Evolutionary conservation across 2,113 vertebrate genomes (phyloP).

Genomic region (Neogobius melanostomus): DNA sequence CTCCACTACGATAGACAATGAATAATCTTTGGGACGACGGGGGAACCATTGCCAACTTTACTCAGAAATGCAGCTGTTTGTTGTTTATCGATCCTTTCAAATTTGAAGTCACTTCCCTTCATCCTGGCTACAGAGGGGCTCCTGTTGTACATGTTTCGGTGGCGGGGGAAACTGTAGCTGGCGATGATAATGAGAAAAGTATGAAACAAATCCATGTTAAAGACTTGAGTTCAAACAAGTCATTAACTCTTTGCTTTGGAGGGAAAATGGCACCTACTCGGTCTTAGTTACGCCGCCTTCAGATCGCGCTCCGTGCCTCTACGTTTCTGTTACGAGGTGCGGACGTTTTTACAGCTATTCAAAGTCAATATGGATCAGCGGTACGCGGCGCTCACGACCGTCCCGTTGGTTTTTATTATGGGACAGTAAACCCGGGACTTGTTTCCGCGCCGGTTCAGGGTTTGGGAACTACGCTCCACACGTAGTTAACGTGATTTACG

Average conservation of each 20-base stretch:
- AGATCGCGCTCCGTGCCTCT: neutral
- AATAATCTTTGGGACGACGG: too few species aligned
- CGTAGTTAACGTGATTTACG: slow-evolving; percentile 7
- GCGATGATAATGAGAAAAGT: too few species aligned
- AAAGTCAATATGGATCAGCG: slow-evolving; percentile 27
- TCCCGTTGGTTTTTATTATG: neutral
- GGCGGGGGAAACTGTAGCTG: too few species aligned
- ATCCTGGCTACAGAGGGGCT: too few species aligned
- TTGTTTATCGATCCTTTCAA: too few species aligned
- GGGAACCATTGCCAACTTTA: too few species aligned
- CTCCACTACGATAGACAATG: too few species aligned
- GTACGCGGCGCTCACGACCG: neutral
- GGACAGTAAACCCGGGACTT: neutral
- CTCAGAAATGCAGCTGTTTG: too few species aligned
- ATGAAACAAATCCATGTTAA: too few species aligned
- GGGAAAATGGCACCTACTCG: slow-evolving; percentile 27
- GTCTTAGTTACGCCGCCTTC: slow-evolving; percentile 13
- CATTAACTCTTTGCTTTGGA: neutral
- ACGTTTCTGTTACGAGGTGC: slow-evolving; percentile 26
- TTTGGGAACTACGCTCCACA: neutral
- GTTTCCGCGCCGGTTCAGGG: neutral
- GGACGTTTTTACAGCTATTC: slow-evolving; percentile 22
- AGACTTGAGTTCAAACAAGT: too few species aligned
- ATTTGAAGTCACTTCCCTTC: too few species aligned
- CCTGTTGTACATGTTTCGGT: too few species aligned